phyloP scores from a whole-genome alignment of 2,888 invertebrate genomes.

The Psylliodes chrysocephalus region DNA sequence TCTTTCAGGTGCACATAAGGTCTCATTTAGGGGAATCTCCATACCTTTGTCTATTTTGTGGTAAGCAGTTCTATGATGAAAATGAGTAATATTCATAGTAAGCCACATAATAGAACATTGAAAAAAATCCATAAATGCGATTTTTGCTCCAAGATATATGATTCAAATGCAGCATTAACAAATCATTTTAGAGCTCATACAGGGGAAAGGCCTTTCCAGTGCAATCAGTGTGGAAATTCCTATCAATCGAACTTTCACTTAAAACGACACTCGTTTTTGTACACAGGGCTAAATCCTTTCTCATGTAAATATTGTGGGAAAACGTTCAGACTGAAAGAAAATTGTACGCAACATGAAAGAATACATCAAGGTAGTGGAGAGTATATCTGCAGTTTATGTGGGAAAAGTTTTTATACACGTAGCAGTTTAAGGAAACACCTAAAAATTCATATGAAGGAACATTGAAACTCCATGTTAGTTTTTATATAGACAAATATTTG shows the following conservation, averaged over 20 bases:
- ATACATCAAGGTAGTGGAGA: slow-evolving; percentile 30
- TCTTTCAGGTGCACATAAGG: neutral
- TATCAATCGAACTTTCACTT: neutral
- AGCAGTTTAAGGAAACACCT: slow-evolving; percentile 32
- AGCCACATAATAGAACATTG: neutral
- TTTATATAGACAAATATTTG: too few relatives aligned
- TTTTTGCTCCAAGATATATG: neutral
- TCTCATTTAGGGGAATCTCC: slow-evolving; percentile 36
- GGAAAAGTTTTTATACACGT: slow-evolving; percentile 25
- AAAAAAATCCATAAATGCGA: neutral
- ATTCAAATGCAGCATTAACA: neutral
- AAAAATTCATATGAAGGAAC: slow-evolving; percentile 25
- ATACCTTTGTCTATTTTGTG: slow-evolving; percentile 34
- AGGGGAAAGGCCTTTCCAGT: slow-evolving; percentile 23
- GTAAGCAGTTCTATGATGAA: slow-evolving; percentile 31
- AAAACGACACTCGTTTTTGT: neutral
- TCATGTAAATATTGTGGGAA: slow-evolving; percentile 9
- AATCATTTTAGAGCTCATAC: slow-evolving; percentile 21
- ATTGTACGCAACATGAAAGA: slow-evolving; percentile 24
- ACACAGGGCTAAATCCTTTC: slow-evolving; percentile 3
- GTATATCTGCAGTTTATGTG: slow-evolving; percentile 28
- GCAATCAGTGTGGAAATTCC: slow-evolving; percentile 11
- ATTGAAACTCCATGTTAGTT: too few relatives aligned
- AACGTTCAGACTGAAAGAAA: slow-evolving; percentile 19
- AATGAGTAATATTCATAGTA: slow-evolving; percentile 34